Evolutionary conservation across 2,888 invertebrate species (phyloP).

Genomic region (Drosophila helvetica): DNA sequence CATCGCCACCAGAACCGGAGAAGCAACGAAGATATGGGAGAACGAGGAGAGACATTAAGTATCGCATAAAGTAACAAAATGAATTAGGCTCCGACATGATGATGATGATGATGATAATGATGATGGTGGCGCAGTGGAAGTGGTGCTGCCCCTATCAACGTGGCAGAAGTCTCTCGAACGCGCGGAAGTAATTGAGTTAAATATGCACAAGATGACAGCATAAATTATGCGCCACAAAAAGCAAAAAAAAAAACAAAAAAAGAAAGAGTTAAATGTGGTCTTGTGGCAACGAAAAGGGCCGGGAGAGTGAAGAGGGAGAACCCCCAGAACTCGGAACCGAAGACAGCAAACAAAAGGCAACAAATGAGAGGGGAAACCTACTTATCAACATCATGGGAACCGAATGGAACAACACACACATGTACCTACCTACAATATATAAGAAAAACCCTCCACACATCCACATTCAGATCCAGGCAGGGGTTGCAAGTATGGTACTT

Average conservation of each 20-base stretch:
- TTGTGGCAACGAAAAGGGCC: conserved; percentile 58
- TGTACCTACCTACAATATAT: too few species aligned
- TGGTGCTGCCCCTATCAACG: conserved; percentile 63
- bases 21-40: conserved; percentile 21
- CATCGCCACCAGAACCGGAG: conserved; percentile 15
- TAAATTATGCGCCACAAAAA: conserved; percentile 68
- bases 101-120: conserved; percentile 30
- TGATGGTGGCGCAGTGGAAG: conserved; percentile 26
- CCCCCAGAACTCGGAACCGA: conserved; percentile 18
- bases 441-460: conserved; percentile 42
- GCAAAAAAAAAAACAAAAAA: conserved; percentile 15
- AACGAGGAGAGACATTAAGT: conserved; percentile 52
- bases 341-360: conserved; percentile 51
- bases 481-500: conserved; percentile 58
- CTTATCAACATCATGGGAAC: conserved; percentile 64
- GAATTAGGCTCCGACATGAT: conserved; percentile 67
- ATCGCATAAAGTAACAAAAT: conserved; percentile 73
- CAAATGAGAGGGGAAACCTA: conserved; percentile 60
- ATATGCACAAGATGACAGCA: conserved; percentile 78
- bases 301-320: conserved; percentile 36
- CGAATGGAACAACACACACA: conserved; percentile 10
- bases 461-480: conserved; percentile 21
- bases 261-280: conserved; percentile 73
- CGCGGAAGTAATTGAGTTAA: conserved; percentile 78
- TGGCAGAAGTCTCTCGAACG: conserved; percentile 50